phyloP scores from a whole-genome alignment of 2,888 invertebrate species.

The Trypoxylon attenuatum region DNA sequence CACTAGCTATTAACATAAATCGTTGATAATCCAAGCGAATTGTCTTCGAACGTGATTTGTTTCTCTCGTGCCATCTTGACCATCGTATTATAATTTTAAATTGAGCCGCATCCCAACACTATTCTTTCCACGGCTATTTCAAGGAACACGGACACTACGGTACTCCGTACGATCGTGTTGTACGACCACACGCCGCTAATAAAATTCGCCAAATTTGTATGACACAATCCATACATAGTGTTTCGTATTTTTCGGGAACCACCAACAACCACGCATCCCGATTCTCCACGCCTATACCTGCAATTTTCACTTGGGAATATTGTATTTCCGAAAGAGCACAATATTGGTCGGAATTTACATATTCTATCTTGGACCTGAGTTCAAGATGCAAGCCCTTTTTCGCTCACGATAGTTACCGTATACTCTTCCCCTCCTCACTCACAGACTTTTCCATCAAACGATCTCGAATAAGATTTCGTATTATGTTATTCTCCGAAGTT shows the following conservation, averaged over 20 bases:
- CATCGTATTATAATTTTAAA: background rate
- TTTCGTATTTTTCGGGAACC: background rate
- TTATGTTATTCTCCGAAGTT: too few species aligned
- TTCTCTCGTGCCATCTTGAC: background rate
- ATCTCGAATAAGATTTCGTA: too few species aligned
- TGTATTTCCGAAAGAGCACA: background rate
- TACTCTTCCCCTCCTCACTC: too few species aligned
- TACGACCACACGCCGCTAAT: background rate
- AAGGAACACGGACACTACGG: background rate
- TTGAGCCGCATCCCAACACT: background rate
- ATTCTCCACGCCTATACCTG: too few species aligned
- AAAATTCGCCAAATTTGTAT: background rate
- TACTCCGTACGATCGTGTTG: background rate
- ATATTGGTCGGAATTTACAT: background rate
- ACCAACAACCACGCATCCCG: background rate
- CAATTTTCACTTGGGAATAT: background rate
- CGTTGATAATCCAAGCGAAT: conserved; percentile 21
- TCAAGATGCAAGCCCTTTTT: too few species aligned
- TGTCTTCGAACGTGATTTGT: conserved; percentile 22
- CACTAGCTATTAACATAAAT: conserved; percentile 11
- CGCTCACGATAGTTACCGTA: too few species aligned
- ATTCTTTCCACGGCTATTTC: conserved; percentile 1
- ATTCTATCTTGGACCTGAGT: background rate
- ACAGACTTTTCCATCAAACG: too few species aligned
- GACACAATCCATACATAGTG: too few species aligned